These are phyloP conservation scores for Pseudomyrmex flavicornis DNA, from an alignment of 1,140 invertebrate species.

Conservation along the genomic window DNA sequence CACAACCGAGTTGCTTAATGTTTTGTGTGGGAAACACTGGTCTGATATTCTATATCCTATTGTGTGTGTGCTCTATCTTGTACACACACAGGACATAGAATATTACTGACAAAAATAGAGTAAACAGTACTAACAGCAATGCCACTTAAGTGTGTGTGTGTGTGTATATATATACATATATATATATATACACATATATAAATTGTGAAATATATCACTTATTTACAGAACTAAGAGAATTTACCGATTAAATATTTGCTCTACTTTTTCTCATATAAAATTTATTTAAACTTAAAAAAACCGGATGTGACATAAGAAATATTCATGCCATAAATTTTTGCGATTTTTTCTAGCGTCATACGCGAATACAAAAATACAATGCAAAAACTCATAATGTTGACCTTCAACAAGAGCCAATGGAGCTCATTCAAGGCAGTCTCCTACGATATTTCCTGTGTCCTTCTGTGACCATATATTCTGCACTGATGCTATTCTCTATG, in stretches of 20 bases:
- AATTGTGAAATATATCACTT: neutral
- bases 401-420: constrained; percentile 8
- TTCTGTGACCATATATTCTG: constrained; percentile 4
- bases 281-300: constrained; percentile 18
- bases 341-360: neutral
- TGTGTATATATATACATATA: neutral
- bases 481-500: constrained; percentile 11
- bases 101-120: constrained; percentile 43
- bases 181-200: neutral
- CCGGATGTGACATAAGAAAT: neutral
- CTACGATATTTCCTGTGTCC: constrained; percentile 15
- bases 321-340: neutral
- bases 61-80: neutral
- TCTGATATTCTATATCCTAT: constrained; percentile 23
- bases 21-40: constrained; percentile 28
- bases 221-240: neutral
- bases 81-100: neutral
- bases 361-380: neutral
- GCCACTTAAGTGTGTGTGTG: neutral
- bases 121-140: constrained; percentile 43
- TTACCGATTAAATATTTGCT: neutral
- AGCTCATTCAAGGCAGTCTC: constrained; percentile 33
- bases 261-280: neutral
- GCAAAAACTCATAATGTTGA: constrained; percentile 10
- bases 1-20: constrained; percentile 18